Evolutionary conservation across 2,888 invertebrate genomes (phyloP), one percentile per base, ranked within the genome.

Genomic region (Oxycera nigricornis): DNA sequence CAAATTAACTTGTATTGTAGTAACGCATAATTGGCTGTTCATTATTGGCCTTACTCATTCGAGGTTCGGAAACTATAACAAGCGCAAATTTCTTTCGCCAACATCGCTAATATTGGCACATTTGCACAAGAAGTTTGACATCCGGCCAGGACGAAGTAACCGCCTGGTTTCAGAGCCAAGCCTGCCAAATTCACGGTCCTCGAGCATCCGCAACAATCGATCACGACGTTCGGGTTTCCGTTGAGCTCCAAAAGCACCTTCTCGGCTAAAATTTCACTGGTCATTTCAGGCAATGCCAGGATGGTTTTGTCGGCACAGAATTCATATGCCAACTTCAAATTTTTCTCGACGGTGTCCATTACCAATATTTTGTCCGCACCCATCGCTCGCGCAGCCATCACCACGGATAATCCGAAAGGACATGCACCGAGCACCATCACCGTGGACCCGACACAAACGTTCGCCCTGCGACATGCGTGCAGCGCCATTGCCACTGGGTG

Each of bases 71-170:
- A 83, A 62, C 83, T 83, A 2, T 82, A 80, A 50, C 80, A 73
- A 1, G 84, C 74, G 7, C 77, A 77, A 7, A 83, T 79, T 73
- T 83, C 83, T 68, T 83, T 83, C 81, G 82, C 82, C 0, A 84
- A 75, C 1, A 81, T 76, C 14, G 83, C 82, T 14, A 83, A 75
- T 0, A 82, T 79, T 78, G 82, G 83, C 31, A 82, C 81, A 62
- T 79, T 80, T 35, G 80, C 82, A 74, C 82, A 81, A 72, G 83
- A 83, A 0, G 79, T 75, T n/a, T 81, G 80, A 50, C 82, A 82
- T 46, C 83, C 82, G 4, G 82, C 79, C 30, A 83, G 70, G 0
- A 83, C 78, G 74, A 82, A 82, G 0, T 77, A 75, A 11, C 83
- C 81, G 24, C 80, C 79, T 2, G 81, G 82, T n/a, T 79, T 80